Percentiles rank a stretch among this genome's conserved stretches.
These are phyloP conservation scores for Myotis findleyi DNA, from an alignment of 2,797 vertebrate species.

Conservation along the genomic window DNA sequence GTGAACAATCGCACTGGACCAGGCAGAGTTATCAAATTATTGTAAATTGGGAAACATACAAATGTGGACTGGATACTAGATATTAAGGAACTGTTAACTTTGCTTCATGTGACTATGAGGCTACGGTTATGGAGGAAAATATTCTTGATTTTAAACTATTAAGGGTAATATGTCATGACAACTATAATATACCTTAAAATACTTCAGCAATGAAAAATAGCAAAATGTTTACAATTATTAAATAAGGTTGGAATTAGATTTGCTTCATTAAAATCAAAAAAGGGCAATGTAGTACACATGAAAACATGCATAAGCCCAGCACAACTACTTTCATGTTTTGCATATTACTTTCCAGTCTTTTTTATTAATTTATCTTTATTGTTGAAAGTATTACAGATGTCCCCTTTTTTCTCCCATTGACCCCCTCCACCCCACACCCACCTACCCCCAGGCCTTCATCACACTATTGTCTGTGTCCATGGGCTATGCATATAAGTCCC, in stretches of 20 bases:
- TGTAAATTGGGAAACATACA: neutral
- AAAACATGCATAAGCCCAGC: neutral
- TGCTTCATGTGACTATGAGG: neutral
- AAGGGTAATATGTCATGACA: neutral
- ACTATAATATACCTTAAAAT: constrained; percentile 9
- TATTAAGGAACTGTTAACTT: neutral
- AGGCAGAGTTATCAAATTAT: neutral
- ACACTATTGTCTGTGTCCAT: too few species aligned
- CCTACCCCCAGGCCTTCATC: too few species aligned
- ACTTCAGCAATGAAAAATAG: neutral
- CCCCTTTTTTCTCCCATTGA: too few species aligned
- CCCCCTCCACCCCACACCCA: too few species aligned
- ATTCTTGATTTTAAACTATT: neutral
- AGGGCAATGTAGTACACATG: neutral
- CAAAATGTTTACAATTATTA: constrained; percentile 9
- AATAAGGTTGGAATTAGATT: neutral
- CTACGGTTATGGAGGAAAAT: neutral
- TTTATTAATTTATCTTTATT: too few species aligned
- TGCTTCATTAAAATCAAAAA: constrained; percentile 20
- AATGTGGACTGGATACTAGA: neutral
- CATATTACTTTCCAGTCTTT: neutral
- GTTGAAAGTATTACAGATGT: too few species aligned
- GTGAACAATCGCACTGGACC: neutral
- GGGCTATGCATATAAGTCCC: too few species aligned
- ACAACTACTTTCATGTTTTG: neutral